These are phyloP conservation scores for Odobenus rosmarus DNA, from an alignment of 2,113 vertebrate genomes.

Conservation along the genomic window DNA sequence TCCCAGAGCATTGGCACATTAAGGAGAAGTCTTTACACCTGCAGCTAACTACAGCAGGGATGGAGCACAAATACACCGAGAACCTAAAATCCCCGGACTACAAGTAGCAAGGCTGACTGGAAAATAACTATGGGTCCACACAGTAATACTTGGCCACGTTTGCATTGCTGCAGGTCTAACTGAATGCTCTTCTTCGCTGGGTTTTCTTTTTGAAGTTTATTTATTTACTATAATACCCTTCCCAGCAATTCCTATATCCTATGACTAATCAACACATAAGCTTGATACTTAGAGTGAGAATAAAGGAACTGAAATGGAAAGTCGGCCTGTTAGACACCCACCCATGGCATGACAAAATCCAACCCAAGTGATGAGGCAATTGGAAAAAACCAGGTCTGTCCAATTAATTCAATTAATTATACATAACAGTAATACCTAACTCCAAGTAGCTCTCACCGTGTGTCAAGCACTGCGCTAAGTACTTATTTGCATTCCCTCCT, in stretches of 20 bases:
- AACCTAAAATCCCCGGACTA: neutral
- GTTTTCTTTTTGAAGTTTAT: neutral
- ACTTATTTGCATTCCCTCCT: neutral
- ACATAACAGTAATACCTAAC: too few species aligned
- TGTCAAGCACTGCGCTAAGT: neutral
- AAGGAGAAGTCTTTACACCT: neutral
- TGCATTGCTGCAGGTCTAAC: neutral
- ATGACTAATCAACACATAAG: neutral
- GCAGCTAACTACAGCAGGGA: neutral
- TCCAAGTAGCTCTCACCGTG: too few species aligned
- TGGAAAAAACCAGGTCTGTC: neutral
- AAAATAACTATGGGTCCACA: neutral
- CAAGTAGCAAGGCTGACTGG: neutral
- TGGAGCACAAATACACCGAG: neutral
- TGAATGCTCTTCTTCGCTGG: neutral
- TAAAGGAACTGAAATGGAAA: neutral
- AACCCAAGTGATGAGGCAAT: neutral
- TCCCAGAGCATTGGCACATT: neutral
- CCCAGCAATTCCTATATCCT: neutral
- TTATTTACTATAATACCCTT: neutral
- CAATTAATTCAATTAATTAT: neutral
- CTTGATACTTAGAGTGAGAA: neutral
- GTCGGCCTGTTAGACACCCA: neutral
- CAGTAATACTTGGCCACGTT: neutral
- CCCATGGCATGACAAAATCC: neutral